Evolutionary conservation across 1,140 invertebrate species (phyloP), one percentile per base, ranked within the genome.

Genomic region (Archivesica marissinica): DNA sequence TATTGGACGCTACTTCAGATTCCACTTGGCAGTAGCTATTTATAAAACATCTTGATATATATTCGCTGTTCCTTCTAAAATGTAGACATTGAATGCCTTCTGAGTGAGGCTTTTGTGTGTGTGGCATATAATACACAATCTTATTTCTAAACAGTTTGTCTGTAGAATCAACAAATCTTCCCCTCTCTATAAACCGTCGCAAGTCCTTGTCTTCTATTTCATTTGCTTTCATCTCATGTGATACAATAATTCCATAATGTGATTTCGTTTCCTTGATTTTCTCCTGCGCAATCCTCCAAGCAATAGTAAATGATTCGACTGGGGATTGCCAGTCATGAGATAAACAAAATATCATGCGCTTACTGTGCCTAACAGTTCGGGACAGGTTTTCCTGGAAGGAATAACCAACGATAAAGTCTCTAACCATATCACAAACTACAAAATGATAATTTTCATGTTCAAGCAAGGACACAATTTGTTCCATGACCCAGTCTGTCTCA

Each of bases 381-480:
- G 78, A 64, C 20, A 91, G 88, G 70, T 91, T 91, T 76, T 90
- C 90, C 17, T 86, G 80, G 39, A 87, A 86, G 9, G 87, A 84
- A 61, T 87, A 86, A 13, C 90, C 90, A 15, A 87, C 61, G 3
- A 88, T 72, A 75, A 89, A 88, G 74, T 91, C 90, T 11, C 89
- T 81, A 33, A 56, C 82, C 68, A 89, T 88, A 56, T 88, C 88
- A 68, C 88, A 88, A 0, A 90, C 79, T 28, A 86, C 75, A 56
- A 86, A 90, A 33, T 64, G 47, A n/a, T 85, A 56, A 1, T 85
- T 64, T 1, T 83, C 61, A 25, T 52, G 38, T 47, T 91, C 87
- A 6, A 91, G 79, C 17, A 50, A 74, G 2, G 81, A 50, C 13
- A 89, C 84, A 13, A 91, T 84, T 50, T 88, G 83, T 47, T 87